phyloP scores from a whole-genome alignment of 1,140 invertebrate species.

The Diabrotica virgifera region DNA sequence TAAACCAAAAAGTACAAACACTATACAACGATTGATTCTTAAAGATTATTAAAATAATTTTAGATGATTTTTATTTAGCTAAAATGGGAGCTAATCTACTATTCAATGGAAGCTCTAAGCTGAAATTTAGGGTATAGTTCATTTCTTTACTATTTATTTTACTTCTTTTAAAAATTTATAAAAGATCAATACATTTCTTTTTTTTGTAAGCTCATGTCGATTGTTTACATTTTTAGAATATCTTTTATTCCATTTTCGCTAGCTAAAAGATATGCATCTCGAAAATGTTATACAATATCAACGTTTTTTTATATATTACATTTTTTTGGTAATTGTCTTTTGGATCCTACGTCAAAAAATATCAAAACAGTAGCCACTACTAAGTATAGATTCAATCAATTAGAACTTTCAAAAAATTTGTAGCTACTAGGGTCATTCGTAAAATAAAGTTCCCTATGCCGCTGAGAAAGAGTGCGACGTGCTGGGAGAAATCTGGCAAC shows the following conservation, averaged over 20 bases:
- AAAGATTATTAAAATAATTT: background rate
- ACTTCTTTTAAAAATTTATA: conserved; percentile 35
- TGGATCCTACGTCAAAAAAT: no score
- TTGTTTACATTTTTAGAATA: conserved; percentile 26
- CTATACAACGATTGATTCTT: background rate
- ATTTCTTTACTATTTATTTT: conserved; percentile 20
- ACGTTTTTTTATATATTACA: background rate
- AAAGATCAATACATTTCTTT: conserved; percentile 29
- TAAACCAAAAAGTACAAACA: background rate
- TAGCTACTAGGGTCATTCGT: no score
- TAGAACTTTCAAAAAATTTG: no score
- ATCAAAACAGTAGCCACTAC: no score
- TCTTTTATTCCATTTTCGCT: conserved; percentile 17
- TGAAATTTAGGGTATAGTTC: conserved; percentile 14
- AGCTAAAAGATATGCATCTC: conserved; percentile 26
- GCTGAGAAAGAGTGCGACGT: no score
- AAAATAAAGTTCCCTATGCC: no score
- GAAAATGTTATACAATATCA: background rate
- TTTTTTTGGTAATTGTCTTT: no score
- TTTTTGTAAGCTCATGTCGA: conserved; percentile 35
- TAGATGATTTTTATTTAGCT: background rate
- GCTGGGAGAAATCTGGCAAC: no score
- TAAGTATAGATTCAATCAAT: no score
- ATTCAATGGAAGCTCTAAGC: conserved; percentile 31
- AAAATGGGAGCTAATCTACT: conserved; percentile 1